Evolutionary conservation across 2,888 invertebrate genomes (phyloP), one percentile per base, ranked within the genome.

Genomic region (Eurois occulta): DNA sequence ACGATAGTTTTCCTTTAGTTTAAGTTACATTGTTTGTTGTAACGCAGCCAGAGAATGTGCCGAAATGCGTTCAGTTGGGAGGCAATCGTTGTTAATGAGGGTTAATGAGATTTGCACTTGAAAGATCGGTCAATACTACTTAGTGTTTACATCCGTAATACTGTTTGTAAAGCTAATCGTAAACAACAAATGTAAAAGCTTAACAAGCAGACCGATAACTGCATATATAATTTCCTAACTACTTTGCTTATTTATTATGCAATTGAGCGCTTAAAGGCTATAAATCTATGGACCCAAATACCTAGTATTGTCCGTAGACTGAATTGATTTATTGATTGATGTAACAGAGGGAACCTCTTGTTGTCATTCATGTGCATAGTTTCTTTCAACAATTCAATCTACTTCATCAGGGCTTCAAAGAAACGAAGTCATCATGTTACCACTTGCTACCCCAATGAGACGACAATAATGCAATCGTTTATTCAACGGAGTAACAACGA

Each of bases 1-100:
- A 83, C 71, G 84, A 84, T 84, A 83, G 83, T 86, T 84, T 83
- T 73, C 70, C 62, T 78, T 55, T 58, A 72, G 77, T 86, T 82
- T 78, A 86, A 70, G 66, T 78, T 78, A 83, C 81, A 67, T 73
- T 85, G 71, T 74, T 74, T 81, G 70, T 70, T 73, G 72, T 72
- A 72, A 69, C 64, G 67, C 48, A 81, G 41, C 13, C 58, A 21
- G n/a, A n/a, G 35, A 69, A 16, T 64, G 62, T 81, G 62, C 76
- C 24, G 32, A 41, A 32, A 58, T 24, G 58, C 35, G 48, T 35
- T 21, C 6, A 24, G 43, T 38, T 64, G 32, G 28, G 6, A 32
- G 4, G 18, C 24, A 16, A 48, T 60, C n/a, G 46, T 60, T 69
- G 13, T 28, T 65, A 18, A 24, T 52, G 35, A n/a, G 60, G 48